Percentiles rank a stretch among this genome's conserved stretches.
Evolutionary conservation across 2,888 invertebrate species (phyloP).

Genomic region (Papilio elwesi): DNA sequence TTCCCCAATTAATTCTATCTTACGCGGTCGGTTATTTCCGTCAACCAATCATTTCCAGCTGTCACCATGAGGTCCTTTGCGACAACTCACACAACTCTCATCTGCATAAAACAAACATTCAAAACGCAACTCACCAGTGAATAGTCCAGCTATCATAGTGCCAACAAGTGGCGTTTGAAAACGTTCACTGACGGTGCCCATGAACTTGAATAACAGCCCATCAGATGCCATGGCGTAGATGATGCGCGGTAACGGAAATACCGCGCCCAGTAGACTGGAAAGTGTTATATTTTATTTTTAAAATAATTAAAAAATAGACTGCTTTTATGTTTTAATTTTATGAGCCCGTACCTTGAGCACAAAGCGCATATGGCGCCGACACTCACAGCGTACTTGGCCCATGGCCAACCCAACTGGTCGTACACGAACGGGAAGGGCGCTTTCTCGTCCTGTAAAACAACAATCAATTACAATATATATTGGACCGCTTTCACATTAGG

Average conservation of each 20-base stretch:
- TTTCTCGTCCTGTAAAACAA: slow-evolving; percentile 84
- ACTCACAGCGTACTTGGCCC: slow-evolving; percentile 92
- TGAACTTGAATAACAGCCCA: slow-evolving; percentile 90
- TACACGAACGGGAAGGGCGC: slow-evolving; percentile 93
- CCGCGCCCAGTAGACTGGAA: slow-evolving; percentile 90
- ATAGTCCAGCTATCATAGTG: slow-evolving; percentile 89
- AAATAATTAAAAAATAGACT: not conserved
- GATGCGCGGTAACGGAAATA: slow-evolving; percentile 93
- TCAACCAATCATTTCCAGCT: too few species aligned
- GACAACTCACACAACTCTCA: too few species aligned
- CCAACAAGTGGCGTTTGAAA: slow-evolving; percentile 92
- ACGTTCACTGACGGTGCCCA: slow-evolving; percentile 88
- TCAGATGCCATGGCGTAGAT: slow-evolving; percentile 96
- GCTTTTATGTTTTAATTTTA: not conserved
- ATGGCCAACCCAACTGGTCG: slow-evolving; percentile 88
- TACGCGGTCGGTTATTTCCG: too few species aligned
- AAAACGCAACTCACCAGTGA: slow-evolving; percentile 84
- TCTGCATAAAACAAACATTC: not conserved
- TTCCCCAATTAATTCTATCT: too few species aligned
- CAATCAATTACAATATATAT: not conserved
- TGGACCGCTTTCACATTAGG: too few species aligned
- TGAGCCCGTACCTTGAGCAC: slow-evolving; percentile 87
- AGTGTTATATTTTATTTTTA: slow-evolving; percentile 9
- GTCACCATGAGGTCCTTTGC: too few species aligned
- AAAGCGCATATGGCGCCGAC: slow-evolving; percentile 94